Conservation (phyloP, 2,888 invertebrate species). For the Gymnosoma rotundatum region DNA sequence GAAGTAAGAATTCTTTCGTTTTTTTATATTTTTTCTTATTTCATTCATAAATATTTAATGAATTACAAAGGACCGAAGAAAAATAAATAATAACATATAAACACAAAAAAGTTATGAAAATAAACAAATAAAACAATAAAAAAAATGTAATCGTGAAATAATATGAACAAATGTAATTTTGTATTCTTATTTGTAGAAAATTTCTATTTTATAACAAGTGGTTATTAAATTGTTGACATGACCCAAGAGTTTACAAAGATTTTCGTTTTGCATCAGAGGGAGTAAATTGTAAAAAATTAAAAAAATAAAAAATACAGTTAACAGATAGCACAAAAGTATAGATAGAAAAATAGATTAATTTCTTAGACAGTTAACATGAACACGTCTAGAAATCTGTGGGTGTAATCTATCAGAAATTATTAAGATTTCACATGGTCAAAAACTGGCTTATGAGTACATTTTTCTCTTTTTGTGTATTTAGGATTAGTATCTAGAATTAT, state of each 20-base stretch:
- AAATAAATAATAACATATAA: slow-evolving; percentile 5
- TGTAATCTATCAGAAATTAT: no score
- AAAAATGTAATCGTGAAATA: slow-evolving; percentile 43
- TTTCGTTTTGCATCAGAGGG: slow-evolving; percentile 17
- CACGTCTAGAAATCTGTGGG: no score
- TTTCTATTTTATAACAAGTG: slow-evolving; percentile 65
- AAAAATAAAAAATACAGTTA: no score
- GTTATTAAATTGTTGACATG: slow-evolving; percentile 66
- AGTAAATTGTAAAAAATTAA: slow-evolving; percentile 12
- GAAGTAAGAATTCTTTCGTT: slow-evolving; percentile 15
- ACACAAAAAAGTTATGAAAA: neutral
- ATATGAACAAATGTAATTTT: slow-evolving; percentile 44
- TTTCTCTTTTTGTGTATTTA: no score
- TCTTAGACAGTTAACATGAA: no score
- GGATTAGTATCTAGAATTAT: no score
- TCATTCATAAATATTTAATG: slow-evolving; percentile 68
- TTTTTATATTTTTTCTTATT: slow-evolving; percentile 21
- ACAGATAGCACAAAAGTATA: neutral
- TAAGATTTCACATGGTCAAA: no score
- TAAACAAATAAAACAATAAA: slow-evolving; percentile 29
- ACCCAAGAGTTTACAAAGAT: slow-evolving; percentile 38
- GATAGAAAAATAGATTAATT: no score
- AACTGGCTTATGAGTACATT: no score
- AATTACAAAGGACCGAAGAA: slow-evolving; percentile 57
- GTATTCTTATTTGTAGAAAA: slow-evolving; percentile 47